Evolutionary conservation across 2,113 vertebrate genomes (phyloP).

Genomic region (Circaetus cinerascens): DNA sequence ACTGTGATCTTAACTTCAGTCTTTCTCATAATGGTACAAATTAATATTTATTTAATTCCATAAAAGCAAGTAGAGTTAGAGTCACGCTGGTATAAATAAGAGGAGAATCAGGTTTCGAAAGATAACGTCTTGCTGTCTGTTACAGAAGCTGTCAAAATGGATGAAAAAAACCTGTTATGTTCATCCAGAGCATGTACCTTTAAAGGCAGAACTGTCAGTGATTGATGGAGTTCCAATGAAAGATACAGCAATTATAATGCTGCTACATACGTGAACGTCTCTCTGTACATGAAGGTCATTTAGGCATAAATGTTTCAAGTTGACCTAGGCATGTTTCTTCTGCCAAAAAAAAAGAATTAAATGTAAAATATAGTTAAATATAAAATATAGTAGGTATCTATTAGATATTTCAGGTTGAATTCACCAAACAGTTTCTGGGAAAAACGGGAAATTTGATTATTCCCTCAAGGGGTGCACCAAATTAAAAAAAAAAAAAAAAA

Average conservation of each 20-base stretch:
- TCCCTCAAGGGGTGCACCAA: accelerated
- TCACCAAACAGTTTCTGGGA: not conserved
- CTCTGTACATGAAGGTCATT: not conserved
- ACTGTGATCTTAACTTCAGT: not conserved
- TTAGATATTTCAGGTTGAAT: not conserved
- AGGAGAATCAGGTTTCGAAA: not conserved
- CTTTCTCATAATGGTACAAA: not conserved
- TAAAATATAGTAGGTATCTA: not conserved
- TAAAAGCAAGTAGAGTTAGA: not conserved
- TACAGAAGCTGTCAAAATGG: not conserved
- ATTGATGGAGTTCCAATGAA: not conserved
- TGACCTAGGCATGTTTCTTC: not conserved
- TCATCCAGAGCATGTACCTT: not conserved
- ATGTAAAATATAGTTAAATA: not conserved
- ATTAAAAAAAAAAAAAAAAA: not conserved
- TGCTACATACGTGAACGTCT: not conserved
- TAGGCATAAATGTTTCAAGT: not conserved
- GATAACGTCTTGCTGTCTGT: not conserved
- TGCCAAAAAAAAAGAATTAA: not conserved
- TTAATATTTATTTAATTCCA: not conserved
- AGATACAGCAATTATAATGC: not conserved
- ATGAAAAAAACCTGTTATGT: not conserved
- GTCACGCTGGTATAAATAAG: not conserved
- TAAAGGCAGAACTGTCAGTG: constrained; percentile 5
- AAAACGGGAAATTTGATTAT: not conserved